Base-by-base conservation (phyloP, 2,888 invertebrate genomes). In the Apotomis betuletana region DNA sequence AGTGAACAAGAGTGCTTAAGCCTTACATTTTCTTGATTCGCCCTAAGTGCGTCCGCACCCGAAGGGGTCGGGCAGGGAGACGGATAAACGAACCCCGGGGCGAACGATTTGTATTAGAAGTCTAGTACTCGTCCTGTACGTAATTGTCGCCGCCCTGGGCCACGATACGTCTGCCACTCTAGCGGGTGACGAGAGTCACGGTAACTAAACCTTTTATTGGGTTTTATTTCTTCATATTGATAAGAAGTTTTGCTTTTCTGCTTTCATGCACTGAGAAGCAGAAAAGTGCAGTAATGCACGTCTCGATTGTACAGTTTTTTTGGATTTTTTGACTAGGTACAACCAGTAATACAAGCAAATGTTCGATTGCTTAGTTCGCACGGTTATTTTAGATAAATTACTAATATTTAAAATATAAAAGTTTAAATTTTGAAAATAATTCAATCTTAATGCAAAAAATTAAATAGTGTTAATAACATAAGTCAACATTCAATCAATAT, bases 61-160 rank as follows among this genome's bases (percentile, higher is more conserved):
- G 52, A 67, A 64, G 67, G 74, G 72, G 60, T 61, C 55, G 74
- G 63, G 60, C 27, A 63, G 64, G 59, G 52, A 78, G 77, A 81
- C 84, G 86, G 88, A 89, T 90, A 91, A 91, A 89, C 88, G 89
- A 85, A 87, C 86, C 90, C 91, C 83, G 83, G 83, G 87, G 92
- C 89, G 85, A 87, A 84, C 91, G 91, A 91, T 92, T 92, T 92
- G 92, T 92, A 92, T 92, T 92, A 92, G 90, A 90, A 87, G 90
- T 89, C 90, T 91, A 88, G 90, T 87, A 87, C 88, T 72, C 72
- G 72, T 72, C 72, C 67, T 89, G 87, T 87, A 86, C 88, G 92
- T 92, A 92, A 92, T 93, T 91, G 92, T 90, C 88, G 88, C 87
- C 84, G 88, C 92, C 85, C 79, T 82, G 79, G 87, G 92, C 91